A percentile compares a stretch with the other conserved stretches of the same genome.
Evolutionary conservation across 2,113 vertebrate species (phyloP).

Genomic region (Halcyon malimbica): DNA sequence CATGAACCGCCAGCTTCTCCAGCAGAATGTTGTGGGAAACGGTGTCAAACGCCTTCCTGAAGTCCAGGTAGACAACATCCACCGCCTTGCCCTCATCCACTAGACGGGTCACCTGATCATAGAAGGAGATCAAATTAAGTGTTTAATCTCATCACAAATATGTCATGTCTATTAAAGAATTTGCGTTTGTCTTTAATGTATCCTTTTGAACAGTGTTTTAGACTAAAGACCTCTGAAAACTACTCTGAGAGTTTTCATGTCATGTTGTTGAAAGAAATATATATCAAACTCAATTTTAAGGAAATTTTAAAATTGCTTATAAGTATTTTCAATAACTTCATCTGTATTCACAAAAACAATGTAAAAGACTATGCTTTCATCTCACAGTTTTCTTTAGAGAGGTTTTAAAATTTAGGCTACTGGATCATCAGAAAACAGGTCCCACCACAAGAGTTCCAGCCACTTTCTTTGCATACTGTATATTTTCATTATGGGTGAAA

Average conservation of each 20-base stretch:
- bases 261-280: neutral
- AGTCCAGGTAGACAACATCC: too few relatives aligned
- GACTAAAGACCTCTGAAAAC: neutral
- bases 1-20: too few relatives aligned
- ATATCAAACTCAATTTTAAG: neutral
- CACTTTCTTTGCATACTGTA: neutral
- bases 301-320: neutral
- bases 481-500: slow-evolving; percentile 6
- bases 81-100: too few relatives aligned
- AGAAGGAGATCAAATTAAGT: neutral
- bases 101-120: too few relatives aligned
- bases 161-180: neutral
- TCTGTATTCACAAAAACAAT: neutral
- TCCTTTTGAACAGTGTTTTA: neutral
- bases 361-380: neutral
- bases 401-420: neutral
- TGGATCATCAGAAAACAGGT: neutral
- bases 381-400: neutral
- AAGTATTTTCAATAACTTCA: neutral
- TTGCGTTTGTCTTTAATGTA: neutral
- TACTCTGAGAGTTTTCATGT: neutral
- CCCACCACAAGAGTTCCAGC: neutral
- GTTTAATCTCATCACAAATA: neutral
- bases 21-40: too few relatives aligned
- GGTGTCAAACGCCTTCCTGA: too few relatives aligned